Conservation (phyloP, 1,140 invertebrate genomes). For the Cyrtorhinus lividipennis region DNA sequence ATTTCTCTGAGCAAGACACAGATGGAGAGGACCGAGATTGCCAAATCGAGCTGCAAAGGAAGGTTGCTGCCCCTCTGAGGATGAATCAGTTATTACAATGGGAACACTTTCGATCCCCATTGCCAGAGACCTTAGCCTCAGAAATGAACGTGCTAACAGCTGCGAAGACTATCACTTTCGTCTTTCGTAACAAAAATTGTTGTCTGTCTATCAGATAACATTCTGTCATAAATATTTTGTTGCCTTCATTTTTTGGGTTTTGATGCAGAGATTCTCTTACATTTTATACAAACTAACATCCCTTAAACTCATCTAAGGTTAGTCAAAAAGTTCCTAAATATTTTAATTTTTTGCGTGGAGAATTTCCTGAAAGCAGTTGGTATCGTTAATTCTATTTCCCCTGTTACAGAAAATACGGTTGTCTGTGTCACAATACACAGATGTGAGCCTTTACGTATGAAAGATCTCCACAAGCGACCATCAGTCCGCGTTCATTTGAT, state of each 20-base stretch:
- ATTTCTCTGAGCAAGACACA: not conserved
- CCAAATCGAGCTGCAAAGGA: slow-evolving; percentile 11
- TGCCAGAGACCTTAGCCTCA: not conserved
- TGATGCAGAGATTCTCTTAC: too few relatives aligned
- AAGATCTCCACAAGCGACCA: slow-evolving; percentile 1
- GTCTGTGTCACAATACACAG: slow-evolving; percentile 7
- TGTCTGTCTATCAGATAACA: too few relatives aligned
- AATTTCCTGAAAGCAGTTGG: too few relatives aligned
- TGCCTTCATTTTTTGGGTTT: too few relatives aligned
- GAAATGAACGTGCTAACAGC: not conserved
- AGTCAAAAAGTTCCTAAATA: too few relatives aligned
- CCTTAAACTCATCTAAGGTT: too few relatives aligned
- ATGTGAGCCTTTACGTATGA: slow-evolving; percentile 3
- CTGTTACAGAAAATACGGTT: slow-evolving; percentile 9
- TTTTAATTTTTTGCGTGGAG: too few relatives aligned
- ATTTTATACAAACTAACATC: too few relatives aligned
- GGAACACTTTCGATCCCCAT: slow-evolving; percentile 24
- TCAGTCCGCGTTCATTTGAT: not conserved
- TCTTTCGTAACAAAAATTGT: not conserved
- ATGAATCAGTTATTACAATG: slow-evolving; percentile 27
- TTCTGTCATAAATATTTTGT: too few relatives aligned
- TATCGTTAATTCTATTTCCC: too few relatives aligned
- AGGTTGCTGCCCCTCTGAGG: slow-evolving; percentile 11
- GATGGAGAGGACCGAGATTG: slow-evolving; percentile 13
- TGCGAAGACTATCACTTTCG: not conserved